A percentile compares a stretch with the other conserved stretches of the same genome.
Conservation (phyloP, 2,888 invertebrate species). For the Nymphalis urticae region DNA sequence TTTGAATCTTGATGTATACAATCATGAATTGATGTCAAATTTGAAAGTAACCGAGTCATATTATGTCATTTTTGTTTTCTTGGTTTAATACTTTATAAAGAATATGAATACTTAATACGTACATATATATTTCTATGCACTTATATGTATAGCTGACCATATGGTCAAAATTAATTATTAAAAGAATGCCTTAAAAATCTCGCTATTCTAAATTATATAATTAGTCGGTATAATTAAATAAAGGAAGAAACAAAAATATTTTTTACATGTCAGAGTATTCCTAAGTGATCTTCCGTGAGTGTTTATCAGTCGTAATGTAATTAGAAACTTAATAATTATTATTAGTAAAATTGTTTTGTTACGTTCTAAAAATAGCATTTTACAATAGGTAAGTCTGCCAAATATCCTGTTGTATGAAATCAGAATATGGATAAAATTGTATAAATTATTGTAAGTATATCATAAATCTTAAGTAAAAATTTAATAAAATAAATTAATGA, state of each 20-base stretch:
- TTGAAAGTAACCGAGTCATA: too few species aligned
- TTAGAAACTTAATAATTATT: background rate
- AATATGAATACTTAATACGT: too few species aligned
- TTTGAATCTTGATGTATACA: too few species aligned
- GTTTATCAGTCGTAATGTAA: conserved; percentile 1
- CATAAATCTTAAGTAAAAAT: background rate
- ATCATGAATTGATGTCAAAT: too few species aligned
- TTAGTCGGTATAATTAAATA: background rate
- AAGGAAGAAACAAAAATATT: background rate
- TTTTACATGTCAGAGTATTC: background rate
- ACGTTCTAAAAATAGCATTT: background rate
- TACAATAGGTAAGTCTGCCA: background rate
- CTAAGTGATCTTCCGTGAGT: background rate
- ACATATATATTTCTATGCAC: too few species aligned
- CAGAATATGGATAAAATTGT: background rate
- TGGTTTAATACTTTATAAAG: too few species aligned
- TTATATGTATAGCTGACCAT: too few species aligned
- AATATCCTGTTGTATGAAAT: background rate
- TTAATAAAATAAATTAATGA: too few species aligned
- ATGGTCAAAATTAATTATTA: too few species aligned
- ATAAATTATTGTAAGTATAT: background rate
- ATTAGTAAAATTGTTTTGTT: background rate
- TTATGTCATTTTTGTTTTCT: too few species aligned
- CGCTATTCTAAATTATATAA: too few species aligned
- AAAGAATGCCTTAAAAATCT: too few species aligned